Base-by-base conservation (phyloP, 1,140 invertebrate species). In the Drosophila nigrodunni region DNA sequence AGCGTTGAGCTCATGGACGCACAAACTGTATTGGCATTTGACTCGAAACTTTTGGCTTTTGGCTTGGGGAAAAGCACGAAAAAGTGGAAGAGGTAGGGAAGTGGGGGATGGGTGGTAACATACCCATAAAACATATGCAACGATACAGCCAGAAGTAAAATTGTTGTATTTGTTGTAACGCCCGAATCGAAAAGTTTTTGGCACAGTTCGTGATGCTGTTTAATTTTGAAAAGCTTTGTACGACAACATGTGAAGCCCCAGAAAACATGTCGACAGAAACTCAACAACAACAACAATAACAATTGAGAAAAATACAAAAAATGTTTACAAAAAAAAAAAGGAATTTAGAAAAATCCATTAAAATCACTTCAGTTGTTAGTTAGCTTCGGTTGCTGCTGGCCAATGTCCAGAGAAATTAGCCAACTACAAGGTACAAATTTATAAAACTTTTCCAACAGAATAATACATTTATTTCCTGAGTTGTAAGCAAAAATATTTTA, bases 1-100 rank as follows among this genome's bases (percentile, higher is more conserved):
- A 43, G 61, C 41, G 55, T 61, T 46, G 50, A 46, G 58, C 59
- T 59, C 73, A 50, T 69, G 64, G 55, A 66, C 73, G 47, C 54
- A 58, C 82, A 87, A 87, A 82, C 83, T 80, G 85, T 87, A 89
- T 89, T 88, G 85, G 83, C 83, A 88, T 88, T 88, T 88, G 77
- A 83, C 80, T 88, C 80, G 79, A 89, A 88, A 88, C 83, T 87
- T 87, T 87, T 83, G 66, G 78, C 73, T 87, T 60, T 71, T 71
- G 52, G 41, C 49, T 71, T 57, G 54, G 34, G 25, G 41, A 10
- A 47, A 41, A n/a, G 37, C 46, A 9, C n/a, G 9, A 5, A 43
- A 46, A 18, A 47, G 18, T 15, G 25, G 21, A 9, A 2, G 6
- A 8, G 21, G 13, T 8, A n/a, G n/a, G 11, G 18, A 7, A 6